Conservation (phyloP, 2,113 vertebrate species). For the Prietella phreatophila region DNA sequence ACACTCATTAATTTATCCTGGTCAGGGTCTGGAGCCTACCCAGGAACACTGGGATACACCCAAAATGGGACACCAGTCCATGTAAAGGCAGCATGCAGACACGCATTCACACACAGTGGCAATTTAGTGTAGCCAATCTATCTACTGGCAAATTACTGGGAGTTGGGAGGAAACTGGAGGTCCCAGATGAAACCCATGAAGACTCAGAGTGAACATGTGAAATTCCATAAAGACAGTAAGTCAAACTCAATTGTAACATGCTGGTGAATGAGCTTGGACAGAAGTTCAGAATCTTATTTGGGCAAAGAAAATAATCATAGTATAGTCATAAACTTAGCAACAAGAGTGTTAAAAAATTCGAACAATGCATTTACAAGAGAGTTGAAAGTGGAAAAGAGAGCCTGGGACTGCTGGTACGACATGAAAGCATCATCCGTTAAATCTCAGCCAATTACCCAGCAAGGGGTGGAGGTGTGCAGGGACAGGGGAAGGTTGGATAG, state of each 20-base stretch:
- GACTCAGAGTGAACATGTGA: not conserved
- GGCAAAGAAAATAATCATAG: not conserved
- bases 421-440: conserved; percentile 37
- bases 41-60: too few relatives aligned
- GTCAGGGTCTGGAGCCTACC: not conserved
- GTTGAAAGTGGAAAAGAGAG: not conserved
- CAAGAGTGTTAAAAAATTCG: not conserved
- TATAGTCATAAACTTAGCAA: not conserved
- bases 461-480: conserved; percentile 7
- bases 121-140: not conserved
- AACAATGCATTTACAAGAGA: not conserved
- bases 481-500: conserved; percentile 24
- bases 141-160: not conserved
- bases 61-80: not conserved
- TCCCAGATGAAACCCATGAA: not conserved
- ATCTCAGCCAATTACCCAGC: conserved; percentile 45
- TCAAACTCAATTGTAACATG: not conserved
- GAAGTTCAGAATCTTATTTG: not conserved
- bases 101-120: not conserved
- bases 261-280: not conserved
- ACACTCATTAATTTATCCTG: not conserved
- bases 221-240: not conserved
- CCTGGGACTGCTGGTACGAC: not conserved
- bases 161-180: not conserved
- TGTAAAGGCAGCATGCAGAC: not conserved